Evolutionary conservation across 1,140 invertebrate genomes (phyloP).

Genomic region (Holcopasites calliopsidis): DNA sequence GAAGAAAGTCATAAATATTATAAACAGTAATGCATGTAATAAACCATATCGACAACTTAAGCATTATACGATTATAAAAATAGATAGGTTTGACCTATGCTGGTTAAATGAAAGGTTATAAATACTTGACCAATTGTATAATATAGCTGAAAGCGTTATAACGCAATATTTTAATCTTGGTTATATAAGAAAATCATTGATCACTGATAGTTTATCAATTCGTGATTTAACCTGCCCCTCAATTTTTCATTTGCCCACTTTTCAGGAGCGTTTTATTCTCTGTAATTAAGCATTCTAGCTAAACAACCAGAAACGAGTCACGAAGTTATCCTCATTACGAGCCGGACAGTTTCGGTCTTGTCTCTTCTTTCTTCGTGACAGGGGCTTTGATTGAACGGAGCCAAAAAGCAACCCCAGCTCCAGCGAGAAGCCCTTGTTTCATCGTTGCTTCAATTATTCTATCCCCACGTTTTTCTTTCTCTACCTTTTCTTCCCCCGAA

Average conservation of each 20-base stretch:
- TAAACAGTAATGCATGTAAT: too few relatives aligned
- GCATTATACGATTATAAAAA: too few relatives aligned
- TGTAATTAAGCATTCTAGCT: constrained; percentile 57
- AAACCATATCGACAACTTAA: too few relatives aligned
- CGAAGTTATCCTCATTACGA: constrained; percentile 70
- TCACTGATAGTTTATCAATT: too few relatives aligned
- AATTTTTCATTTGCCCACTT: constrained; percentile 37
- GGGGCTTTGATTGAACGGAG: constrained; percentile 71
- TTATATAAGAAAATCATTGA: too few relatives aligned
- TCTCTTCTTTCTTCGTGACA: constrained; percentile 67
- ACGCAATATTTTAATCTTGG: too few relatives aligned
- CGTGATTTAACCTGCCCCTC: neutral
- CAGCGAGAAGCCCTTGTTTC: constrained; percentile 62
- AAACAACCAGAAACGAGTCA: constrained; percentile 60
- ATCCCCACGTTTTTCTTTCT: constrained; percentile 58
- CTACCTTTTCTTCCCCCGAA: constrained; percentile 37
- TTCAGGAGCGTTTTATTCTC: constrained; percentile 13
- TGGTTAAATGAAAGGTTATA: too few relatives aligned
- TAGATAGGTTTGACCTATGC: too few relatives aligned
- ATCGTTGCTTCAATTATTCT: constrained; percentile 67
- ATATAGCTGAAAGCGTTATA: too few relatives aligned
- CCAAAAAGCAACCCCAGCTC: constrained; percentile 58
- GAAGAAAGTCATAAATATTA: too few relatives aligned
- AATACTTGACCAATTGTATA: too few relatives aligned
- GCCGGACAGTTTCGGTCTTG: constrained; percentile 67